Evolutionary conservation across 1,140 invertebrate genomes (phyloP), one percentile per base, ranked within the genome.

Genomic region (Ganaspis sp.): DNA sequence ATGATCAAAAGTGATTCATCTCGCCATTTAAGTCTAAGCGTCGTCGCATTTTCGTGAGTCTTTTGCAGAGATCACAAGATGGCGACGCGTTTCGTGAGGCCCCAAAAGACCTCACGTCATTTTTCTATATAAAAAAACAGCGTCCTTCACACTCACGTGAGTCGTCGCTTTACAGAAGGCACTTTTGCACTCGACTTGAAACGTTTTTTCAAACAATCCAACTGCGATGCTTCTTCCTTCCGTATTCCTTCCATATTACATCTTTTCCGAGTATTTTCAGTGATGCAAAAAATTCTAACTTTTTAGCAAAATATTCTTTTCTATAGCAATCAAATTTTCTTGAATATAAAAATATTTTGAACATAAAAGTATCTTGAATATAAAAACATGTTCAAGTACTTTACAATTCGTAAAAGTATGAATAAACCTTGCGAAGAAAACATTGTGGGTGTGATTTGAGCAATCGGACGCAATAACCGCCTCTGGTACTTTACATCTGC

Each of bases 151-250:
- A 49, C 45, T 17, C 45, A 17, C 8, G 58, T 64, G 58, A 64
- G 11, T 64, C 23, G 58, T 64, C 58, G 58, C 58, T 64, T 64
- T 15, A 12, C 12, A n/a, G 23, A 64, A 64, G 58, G 58, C 58
- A 64, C 58, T 64, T 64, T 64, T 64, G 23, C 58, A 64, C 58
- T 64, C 58, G 58, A 64, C 58, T 64, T 64, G 58, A 15, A 21
- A 21, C 17, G 23, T 64, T 29, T 26, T 64, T 64, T 64, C 11
- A 64, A 64, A 29, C 21, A 64, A n/a, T 64, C 58, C 58, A 64
- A 64, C 26, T 64, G 58, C 9, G 23, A 64, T 29, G 23, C 58
- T 64, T 29, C 23, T 1, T 15, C 15, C 23, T n/a, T n/a, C 12
- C 12, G 19, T 6, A 19, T 21, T 58, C 19, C 19, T 23, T 23